Conservation (phyloP, 2,113 vertebrate genomes). For the Arizona elegans region DNA sequence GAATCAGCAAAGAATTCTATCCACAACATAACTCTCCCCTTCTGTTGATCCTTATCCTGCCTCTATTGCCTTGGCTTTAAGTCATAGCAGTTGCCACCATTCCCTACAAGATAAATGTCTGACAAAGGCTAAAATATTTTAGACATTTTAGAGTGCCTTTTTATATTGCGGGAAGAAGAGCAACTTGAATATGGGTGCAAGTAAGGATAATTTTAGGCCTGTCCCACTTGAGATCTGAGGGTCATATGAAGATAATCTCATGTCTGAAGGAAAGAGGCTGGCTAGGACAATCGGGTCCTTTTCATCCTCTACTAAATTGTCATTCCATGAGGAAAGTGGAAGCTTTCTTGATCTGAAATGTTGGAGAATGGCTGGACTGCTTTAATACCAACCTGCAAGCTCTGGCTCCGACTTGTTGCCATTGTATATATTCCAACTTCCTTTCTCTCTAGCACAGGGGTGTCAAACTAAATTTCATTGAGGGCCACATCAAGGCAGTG, state of each 20-base stretch:
- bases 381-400: neutral
- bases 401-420: neutral
- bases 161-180: neutral
- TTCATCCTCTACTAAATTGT: neutral
- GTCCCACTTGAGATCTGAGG: neutral
- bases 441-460: neutral
- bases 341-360: neutral
- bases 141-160: neutral
- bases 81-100: neutral
- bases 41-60: neutral
- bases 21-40: neutral
- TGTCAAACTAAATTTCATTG: too few relatives aligned
- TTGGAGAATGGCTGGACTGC: neutral
- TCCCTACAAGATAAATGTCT: neutral
- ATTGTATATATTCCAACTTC: neutral
- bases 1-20: neutral
- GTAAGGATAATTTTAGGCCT: neutral
- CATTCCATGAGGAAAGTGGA: neutral
- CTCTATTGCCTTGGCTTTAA: neutral
- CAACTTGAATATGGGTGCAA: neutral
- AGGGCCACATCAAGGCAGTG: too few relatives aligned
- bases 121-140: neutral
- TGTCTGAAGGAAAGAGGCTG: neutral
- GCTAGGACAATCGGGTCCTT: neutral
- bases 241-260: neutral